Evolutionary conservation across 1,140 invertebrate species (phyloP).

Genomic region (Cotesia vestalis): DNA sequence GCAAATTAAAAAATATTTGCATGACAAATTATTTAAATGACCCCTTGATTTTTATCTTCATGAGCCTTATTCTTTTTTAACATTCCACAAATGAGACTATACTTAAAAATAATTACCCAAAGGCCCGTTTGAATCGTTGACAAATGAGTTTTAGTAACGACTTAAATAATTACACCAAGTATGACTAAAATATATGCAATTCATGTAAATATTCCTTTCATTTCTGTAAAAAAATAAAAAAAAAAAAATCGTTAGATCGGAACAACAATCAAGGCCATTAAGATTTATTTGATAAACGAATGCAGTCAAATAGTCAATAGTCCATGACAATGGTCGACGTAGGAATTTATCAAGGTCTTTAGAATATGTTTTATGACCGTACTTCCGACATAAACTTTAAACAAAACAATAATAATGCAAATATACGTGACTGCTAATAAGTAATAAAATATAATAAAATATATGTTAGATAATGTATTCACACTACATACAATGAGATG

Average conservation of each 20-base stretch:
- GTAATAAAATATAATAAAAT: no score
- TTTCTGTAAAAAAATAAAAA: not conserved
- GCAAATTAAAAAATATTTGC: not conserved
- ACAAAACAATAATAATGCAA: slow-evolving; percentile 6
- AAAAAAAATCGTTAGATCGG: not conserved
- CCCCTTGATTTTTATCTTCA: no score
- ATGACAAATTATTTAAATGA: not conserved
- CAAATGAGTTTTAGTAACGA: no score
- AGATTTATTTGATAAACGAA: slow-evolving; percentile 2
- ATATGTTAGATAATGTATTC: no score
- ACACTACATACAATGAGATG: no score
- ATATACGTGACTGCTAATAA: not conserved
- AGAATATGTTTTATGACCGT: not conserved
- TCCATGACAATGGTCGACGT: slow-evolving; percentile 9
- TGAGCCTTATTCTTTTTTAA: no score
- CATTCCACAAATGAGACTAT: no score
- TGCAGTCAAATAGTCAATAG: slow-evolving; percentile 5
- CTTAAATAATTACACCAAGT: no score
- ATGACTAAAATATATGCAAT: no score
- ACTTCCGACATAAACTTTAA: not conserved
- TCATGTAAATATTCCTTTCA: no score
- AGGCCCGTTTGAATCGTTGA: no score
- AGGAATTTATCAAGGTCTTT: not conserved
- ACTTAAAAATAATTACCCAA: no score
- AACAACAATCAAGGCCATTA: slow-evolving; percentile 7